Percentiles rank a stretch among this genome's conserved stretches.
Conservation (phyloP, 2,888 invertebrate genomes). For the Drosophila prolongata region DNA sequence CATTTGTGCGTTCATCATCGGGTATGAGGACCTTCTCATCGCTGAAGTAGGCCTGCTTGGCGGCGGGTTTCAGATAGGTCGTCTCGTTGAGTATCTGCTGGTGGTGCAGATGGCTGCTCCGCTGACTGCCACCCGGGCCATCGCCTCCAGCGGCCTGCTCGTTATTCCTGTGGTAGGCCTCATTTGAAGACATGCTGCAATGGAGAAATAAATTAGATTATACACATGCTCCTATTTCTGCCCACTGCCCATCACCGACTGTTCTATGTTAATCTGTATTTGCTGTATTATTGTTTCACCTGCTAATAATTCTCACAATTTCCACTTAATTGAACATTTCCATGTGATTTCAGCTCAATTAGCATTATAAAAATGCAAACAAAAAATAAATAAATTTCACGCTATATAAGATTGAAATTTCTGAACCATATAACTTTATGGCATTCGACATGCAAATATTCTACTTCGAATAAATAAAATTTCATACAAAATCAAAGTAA, state of each 20-base stretch:
- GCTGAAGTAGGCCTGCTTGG: slow-evolving; percentile 86
- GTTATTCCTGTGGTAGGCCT: slow-evolving; percentile 73
- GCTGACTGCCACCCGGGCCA: slow-evolving; percentile 57
- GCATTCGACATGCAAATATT: neutral
- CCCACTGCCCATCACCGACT: neutral
- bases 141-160: slow-evolving; percentile 63
- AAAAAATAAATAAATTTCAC: slow-evolving; percentile 20
- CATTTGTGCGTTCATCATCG: slow-evolving; percentile 82
- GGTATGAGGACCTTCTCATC: slow-evolving; percentile 87
- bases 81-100: slow-evolving; percentile 78
- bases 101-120: slow-evolving; percentile 54
- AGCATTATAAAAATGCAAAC: slow-evolving; percentile 45
- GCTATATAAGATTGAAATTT: neutral
- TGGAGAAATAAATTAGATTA: slow-evolving; percentile 1
- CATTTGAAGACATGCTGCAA: slow-evolving; percentile 80
- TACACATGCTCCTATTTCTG: slow-evolving; percentile 5
- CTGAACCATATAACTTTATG: slow-evolving; percentile 5
- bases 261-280: slow-evolving; percentile 3
- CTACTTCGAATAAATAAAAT: slow-evolving; percentile 2
- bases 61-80: slow-evolving; percentile 74
- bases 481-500: slow-evolving; percentile 7
- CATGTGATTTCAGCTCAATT: slow-evolving; percentile 22
- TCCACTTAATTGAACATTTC: slow-evolving; percentile 46
- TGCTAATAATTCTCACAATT: slow-evolving; percentile 42
- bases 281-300: slow-evolving; percentile 24